Conservation (phyloP, 2,113 vertebrate genomes). For the Diphyllodes magnificus region DNA sequence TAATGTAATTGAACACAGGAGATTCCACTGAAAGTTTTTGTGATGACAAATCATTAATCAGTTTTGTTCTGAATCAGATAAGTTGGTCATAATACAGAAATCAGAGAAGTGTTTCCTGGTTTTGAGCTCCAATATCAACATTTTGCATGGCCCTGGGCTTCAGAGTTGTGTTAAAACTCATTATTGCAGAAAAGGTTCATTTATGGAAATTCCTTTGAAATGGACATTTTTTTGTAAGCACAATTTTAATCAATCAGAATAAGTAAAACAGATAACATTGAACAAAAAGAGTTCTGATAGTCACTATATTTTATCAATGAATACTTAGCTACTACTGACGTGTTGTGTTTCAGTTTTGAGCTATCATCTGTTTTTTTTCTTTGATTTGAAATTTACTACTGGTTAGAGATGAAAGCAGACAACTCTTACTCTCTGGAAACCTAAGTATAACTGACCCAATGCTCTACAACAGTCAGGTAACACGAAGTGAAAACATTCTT, state of each 20-base stretch:
- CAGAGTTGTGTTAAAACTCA: not conserved
- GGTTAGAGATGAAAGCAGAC: not conserved
- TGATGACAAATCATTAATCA: not conserved
- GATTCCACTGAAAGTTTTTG: not conserved
- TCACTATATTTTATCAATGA: not conserved
- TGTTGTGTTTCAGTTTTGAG: not conserved
- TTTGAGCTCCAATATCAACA: not conserved
- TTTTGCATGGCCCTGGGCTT: not conserved
- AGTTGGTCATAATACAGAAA: not conserved
- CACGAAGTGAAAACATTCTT: constrained; percentile 27
- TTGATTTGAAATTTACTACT: not conserved
- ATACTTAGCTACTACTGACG: not conserved
- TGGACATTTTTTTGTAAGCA: not conserved
- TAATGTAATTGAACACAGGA: not conserved
- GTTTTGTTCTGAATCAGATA: not conserved
- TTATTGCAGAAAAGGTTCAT: not conserved
- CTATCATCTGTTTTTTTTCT: not conserved
- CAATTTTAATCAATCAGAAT: not conserved
- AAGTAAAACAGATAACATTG: not conserved
- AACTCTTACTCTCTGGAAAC: not conserved
- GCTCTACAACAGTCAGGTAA: not conserved
- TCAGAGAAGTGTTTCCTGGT: not conserved
- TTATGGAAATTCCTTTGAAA: not conserved
- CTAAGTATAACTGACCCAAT: not conserved
- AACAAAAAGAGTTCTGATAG: not conserved